Percentiles rank a stretch among this genome's conserved stretches.
phyloP scores from a whole-genome alignment of 2,888 invertebrate genomes.

The Phymatocera aterrima region DNA sequence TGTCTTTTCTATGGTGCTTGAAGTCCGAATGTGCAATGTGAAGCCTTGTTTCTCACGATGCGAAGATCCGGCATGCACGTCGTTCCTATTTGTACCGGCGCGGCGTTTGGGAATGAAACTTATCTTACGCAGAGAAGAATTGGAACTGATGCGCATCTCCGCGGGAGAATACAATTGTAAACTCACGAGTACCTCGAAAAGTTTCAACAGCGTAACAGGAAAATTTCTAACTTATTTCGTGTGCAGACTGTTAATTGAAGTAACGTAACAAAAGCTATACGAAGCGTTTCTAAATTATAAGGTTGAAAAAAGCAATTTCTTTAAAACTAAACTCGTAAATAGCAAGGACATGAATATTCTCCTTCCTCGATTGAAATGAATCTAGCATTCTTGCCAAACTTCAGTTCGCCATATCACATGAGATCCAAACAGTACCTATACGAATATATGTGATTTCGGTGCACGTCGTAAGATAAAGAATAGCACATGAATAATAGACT shows the following conservation, averaged over 20 bases:
- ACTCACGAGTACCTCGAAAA: constrained; percentile 8
- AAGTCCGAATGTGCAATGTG: too few relatives aligned
- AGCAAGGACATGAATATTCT: not conserved
- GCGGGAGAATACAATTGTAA: constrained; percentile 18
- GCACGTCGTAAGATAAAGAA: not conserved
- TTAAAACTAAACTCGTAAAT: constrained; percentile 20
- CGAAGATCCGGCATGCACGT: too few relatives aligned
- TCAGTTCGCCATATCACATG: not conserved
- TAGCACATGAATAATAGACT: not conserved
- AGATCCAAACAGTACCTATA: not conserved
- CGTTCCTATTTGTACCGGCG: not conserved
- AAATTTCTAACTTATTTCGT: constrained; percentile 33
- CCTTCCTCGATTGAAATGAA: not conserved
- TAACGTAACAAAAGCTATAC: constrained; percentile 34
- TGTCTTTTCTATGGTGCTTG: too few relatives aligned
- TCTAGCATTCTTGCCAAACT: not conserved
- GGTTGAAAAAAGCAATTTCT: constrained; percentile 22
- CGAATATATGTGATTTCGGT: not conserved
- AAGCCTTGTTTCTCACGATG: too few relatives aligned
- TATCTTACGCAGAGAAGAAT: not conserved
- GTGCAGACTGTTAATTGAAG: constrained; percentile 26
- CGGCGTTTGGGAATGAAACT: not conserved
- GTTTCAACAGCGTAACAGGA: constrained; percentile 25
- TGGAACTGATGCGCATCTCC: constrained; percentile 23
- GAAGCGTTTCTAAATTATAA: constrained; percentile 10